A percentile compares a stretch with the other conserved stretches of the same genome.
Evolutionary conservation across 2,888 invertebrate species (phyloP).

Genomic region (Aleiodes alternator): DNA sequence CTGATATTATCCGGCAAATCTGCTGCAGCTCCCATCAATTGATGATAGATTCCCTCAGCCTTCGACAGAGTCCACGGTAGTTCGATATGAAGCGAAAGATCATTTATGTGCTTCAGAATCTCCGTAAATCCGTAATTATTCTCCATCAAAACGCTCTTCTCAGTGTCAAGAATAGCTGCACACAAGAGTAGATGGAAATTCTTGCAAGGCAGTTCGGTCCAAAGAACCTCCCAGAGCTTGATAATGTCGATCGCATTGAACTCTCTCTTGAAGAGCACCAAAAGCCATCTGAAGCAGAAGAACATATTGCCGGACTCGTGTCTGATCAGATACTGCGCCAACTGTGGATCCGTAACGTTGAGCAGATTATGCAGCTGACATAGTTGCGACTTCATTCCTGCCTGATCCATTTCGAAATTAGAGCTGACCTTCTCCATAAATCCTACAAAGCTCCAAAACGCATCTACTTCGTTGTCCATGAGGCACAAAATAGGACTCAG

Average conservation of each 20-base stretch:
- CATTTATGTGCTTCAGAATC: constrained; percentile 98
- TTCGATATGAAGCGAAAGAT: constrained; percentile 91
- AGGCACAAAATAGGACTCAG: constrained; percentile 93
- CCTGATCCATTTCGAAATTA: constrained; percentile 98
- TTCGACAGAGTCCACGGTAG: constrained; percentile 87
- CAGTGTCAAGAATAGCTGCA: constrained; percentile 93
- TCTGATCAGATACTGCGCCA: constrained; percentile 89
- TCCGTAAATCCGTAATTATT: constrained; percentile 96
- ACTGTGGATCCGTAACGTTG: constrained; percentile 87
- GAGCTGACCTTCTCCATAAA: constrained; percentile 92
- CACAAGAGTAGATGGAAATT: constrained; percentile 97
- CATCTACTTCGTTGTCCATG: constrained; percentile 94
- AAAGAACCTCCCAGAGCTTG: constrained; percentile 96
- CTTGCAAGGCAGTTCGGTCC: constrained; percentile 95
- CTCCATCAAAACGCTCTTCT: constrained; percentile 91
- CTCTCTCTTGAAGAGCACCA: constrained; percentile 97
- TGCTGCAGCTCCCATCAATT: constrained; percentile 83
- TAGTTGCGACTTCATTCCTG: constrained; percentile 96
- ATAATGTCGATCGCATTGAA: constrained; percentile 91
- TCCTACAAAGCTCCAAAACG: constrained; percentile 99
- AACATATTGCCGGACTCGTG: constrained; percentile 98
- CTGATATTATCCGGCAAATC: constrained; percentile 85
- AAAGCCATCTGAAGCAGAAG: constrained; percentile 98
- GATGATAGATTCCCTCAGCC: constrained; percentile 95
- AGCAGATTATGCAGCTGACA: constrained; percentile 89